phyloP scores from a whole-genome alignment of 2,888 invertebrate species.

The Ornithoptera alexandrae region DNA sequence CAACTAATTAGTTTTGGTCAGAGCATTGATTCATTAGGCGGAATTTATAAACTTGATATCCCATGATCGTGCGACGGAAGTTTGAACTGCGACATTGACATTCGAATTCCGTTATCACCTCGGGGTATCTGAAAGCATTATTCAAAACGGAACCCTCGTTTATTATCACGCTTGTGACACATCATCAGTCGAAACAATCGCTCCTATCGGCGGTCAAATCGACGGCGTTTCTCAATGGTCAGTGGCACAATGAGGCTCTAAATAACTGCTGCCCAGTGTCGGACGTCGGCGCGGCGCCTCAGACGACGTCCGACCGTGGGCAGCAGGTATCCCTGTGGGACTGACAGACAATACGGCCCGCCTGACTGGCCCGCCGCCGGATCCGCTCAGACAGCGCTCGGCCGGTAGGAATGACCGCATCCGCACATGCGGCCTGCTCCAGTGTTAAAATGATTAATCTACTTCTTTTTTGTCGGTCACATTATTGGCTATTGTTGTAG shows the following conservation, averaged over 20 bases:
- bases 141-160: constrained; percentile 22
- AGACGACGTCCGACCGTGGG: constrained; percentile 55
- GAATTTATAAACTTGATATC: no score
- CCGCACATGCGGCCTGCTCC: constrained; percentile 58
- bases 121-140: constrained; percentile 10
- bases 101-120: constrained; percentile 23
- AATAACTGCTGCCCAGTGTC: constrained; percentile 55
- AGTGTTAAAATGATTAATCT: constrained; percentile 57
- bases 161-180: constrained; percentile 53
- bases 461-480: constrained; percentile 32
- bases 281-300: constrained; percentile 73
- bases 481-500: no score
- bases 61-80: neutral
- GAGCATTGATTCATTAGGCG: no score
- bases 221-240: constrained; percentile 51
- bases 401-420: constrained; percentile 49
- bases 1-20: no score
- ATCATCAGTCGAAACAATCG: constrained; percentile 70
- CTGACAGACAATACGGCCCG: constrained; percentile 70
- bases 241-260: constrained; percentile 74
- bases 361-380: constrained; percentile 63
- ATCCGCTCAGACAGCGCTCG: constrained; percentile 50
- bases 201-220: constrained; percentile 69
- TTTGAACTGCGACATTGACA: constrained; percentile 9
- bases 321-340: constrained; percentile 46